Percentiles rank a stretch among this genome's conserved stretches.
Conservation (phyloP, 2,797 vertebrate species). For the Cyclura pinguis region DNA sequence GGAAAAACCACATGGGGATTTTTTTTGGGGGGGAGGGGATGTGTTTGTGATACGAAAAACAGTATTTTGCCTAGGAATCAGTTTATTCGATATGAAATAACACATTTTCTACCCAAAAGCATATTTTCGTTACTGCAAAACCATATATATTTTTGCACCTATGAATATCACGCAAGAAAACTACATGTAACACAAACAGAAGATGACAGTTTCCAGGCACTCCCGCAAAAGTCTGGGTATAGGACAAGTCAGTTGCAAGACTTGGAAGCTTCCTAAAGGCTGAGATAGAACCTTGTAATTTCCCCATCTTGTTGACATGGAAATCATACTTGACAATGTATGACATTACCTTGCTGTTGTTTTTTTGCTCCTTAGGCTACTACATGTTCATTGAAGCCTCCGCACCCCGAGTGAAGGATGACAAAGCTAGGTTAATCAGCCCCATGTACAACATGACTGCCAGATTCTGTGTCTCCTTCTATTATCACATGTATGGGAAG, state of each 20-base stretch:
- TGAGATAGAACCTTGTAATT: not conserved
- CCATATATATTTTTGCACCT: too few species aligned
- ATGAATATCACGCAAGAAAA: too few species aligned
- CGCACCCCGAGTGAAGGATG: slow-evolving; percentile 87
- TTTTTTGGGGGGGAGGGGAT: too few species aligned
- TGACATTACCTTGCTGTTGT: slow-evolving; percentile 31
- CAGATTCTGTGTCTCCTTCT: slow-evolving; percentile 94
- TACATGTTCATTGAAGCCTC: slow-evolving; percentile 99
- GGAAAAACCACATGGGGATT: too few species aligned
- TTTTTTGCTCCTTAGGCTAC: slow-evolving; percentile 82
- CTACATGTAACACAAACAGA: too few species aligned
- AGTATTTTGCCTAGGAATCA: too few species aligned
- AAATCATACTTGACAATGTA: not conserved
- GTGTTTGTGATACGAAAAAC: too few species aligned
- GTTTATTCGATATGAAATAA: too few species aligned
- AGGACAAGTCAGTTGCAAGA: not conserved
- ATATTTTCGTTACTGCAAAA: too few species aligned
- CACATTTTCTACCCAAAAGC: too few species aligned
- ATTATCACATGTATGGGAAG: slow-evolving; percentile 98
- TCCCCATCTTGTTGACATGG: fast-evolving
- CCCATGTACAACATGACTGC: slow-evolving; percentile 93
- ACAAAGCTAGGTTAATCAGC: slow-evolving; percentile 92
- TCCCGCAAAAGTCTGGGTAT: not conserved
- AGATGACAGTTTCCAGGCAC: not conserved
- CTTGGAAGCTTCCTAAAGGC: not conserved